Percentiles rank a stretch among this genome's conserved stretches.
These are phyloP conservation scores for Pelvicachromis taeniatus DNA, from an alignment of 2,113 vertebrate species.

Conservation along the genomic window DNA sequence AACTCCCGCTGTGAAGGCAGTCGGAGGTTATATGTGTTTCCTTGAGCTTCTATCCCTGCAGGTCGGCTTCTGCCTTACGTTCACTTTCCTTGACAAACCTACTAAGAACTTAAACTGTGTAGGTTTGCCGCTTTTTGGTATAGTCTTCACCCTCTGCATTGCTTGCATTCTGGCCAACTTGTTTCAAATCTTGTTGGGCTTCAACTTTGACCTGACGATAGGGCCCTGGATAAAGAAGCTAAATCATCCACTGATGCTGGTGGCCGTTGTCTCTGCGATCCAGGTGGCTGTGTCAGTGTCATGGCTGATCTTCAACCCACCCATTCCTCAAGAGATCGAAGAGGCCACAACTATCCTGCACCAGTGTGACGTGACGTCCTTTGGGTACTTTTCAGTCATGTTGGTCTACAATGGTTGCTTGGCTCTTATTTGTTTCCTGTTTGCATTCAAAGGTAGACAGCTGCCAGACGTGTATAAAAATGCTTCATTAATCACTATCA, in stretches of 20 bases:
- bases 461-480: constrained; percentile 68
- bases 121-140: constrained; percentile 36
- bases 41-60: constrained; percentile 57
- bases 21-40: constrained; percentile 50
- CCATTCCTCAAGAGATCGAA: not conserved
- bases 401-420: constrained; percentile 36
- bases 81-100: constrained; percentile 25
- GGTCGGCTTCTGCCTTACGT: constrained; percentile 24
- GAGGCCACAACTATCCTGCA: not conserved
- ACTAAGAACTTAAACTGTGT: not conserved
- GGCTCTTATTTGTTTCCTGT: constrained; percentile 34
- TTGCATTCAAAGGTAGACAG: constrained; percentile 45
- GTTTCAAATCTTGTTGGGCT: constrained; percentile 55
- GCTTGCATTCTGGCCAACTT: constrained; percentile 64
- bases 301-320: constrained; percentile 27
- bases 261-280: constrained; percentile 7
- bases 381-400: not conserved
- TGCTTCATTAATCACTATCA: constrained; percentile 34
- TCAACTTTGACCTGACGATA: constrained; percentile 20
- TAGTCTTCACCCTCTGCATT: constrained; percentile 49
- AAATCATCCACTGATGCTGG: constrained; percentile 28
- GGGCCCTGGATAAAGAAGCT: constrained; percentile 20
- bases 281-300: constrained; percentile 30
- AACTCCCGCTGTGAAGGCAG: constrained; percentile 62
- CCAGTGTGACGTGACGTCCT: not conserved